Evolutionary conservation across 1,140 invertebrate species (phyloP).

Genomic region (Proctacanthus coquilletti): DNA sequence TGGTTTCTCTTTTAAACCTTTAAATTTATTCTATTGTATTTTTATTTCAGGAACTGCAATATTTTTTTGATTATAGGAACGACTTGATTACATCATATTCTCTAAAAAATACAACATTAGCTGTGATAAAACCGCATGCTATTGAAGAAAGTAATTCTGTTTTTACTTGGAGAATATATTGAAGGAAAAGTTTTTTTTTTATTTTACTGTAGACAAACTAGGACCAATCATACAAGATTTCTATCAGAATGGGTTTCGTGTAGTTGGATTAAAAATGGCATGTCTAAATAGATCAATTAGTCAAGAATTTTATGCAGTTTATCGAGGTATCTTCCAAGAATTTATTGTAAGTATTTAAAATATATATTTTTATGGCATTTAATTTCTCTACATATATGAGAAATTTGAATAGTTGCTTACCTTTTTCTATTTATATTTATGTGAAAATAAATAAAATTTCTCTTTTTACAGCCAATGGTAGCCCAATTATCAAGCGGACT

Average conservation of each 20-base stretch:
- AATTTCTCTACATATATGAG: slow-evolving; percentile 19
- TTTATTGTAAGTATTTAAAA: slow-evolving; percentile 47
- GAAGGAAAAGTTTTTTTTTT: no score
- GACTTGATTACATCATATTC: slow-evolving; percentile 13
- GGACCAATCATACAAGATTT: slow-evolving; percentile 63
- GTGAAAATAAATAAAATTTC: no score
- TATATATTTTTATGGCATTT: slow-evolving; percentile 4
- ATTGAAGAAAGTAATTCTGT: slow-evolving; percentile 42
- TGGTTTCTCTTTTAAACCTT: neutral
- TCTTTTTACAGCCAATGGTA: slow-evolving; percentile 52
- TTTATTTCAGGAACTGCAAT: slow-evolving; percentile 43
- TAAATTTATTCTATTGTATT: neutral
- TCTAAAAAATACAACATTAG: slow-evolving; percentile 46
- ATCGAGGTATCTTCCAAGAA: slow-evolving; percentile 76
- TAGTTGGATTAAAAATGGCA: slow-evolving; percentile 67
- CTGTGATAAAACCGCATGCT: slow-evolving; percentile 85
- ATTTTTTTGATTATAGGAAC: slow-evolving; percentile 43
- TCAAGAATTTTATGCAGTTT: slow-evolving; percentile 85
- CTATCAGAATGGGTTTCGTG: slow-evolving; percentile 52
- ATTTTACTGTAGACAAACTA: slow-evolving; percentile 23
- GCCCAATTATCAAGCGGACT: slow-evolving; percentile 64
- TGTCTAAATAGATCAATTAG: slow-evolving; percentile 62
- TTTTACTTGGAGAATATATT: no score
- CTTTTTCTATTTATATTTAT: no score
- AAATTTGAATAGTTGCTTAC: no score